Evolutionary conservation across 2,797 vertebrate genomes (phyloP), one percentile per base, ranked within the genome.

Genomic region (Enteromius unitaeniatus): DNA sequence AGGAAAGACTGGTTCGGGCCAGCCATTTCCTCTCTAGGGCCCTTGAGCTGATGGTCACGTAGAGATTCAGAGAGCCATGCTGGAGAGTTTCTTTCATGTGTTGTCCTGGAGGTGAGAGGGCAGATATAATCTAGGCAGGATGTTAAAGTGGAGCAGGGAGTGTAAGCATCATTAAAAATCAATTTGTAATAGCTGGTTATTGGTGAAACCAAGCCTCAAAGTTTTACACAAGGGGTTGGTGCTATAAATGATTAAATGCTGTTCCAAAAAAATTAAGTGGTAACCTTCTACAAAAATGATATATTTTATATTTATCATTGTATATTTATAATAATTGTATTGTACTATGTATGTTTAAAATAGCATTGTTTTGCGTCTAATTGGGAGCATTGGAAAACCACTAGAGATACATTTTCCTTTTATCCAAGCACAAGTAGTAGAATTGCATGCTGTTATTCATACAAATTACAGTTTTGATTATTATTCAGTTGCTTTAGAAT

Each of bases 101-200:
- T 4, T n/a, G 60, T 21, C 49, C 19, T 74, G 49, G 49, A 74
- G 72, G 72, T 34, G 11, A 75, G 51, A 45, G 34, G 6, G n/a
- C n/a, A n/a, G 73, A 75, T 68, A 23, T 49, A 23, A 55, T 40
- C 49, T 55, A 53, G 34, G 15, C 47, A 40, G 47, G 65, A 69
- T 26, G 37, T 60, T 60, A 76, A 76, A 40, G 11, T 37, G 60
- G 14, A 47, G 23, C 76, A 64, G 19, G n/a, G 60, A 51, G 45
- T 62, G 13, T 17, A n/a, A 45, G 47, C 65, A 64, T 62, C 23
- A 78, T 64, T 62, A 58, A 58, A 58, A 23, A 58, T 58, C 55
- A 1, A 58, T 11, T 58, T 23, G n/a, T 58, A 23, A 23, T 58
- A 53, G 19, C 17, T 53, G 6, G 51, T 53, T 53, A 53, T 53